A percentile compares a stretch with the other conserved stretches of the same genome.
Conservation (phyloP, 2,113 vertebrate species). For the Struthidea cinerea region DNA sequence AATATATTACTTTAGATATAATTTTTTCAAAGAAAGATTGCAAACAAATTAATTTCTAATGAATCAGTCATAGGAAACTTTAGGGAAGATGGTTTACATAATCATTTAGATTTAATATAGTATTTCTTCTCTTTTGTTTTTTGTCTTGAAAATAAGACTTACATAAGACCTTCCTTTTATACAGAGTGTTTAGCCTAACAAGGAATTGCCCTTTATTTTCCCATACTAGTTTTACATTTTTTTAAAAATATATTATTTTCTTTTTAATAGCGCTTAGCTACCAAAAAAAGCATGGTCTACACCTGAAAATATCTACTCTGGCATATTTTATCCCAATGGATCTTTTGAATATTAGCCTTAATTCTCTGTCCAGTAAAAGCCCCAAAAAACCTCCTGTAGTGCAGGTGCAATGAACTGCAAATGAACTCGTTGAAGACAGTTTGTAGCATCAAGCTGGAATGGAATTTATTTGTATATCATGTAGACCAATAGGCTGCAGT, state of each 20-base stretch:
- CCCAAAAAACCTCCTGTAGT: conserved; percentile 27
- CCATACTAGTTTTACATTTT: not conserved
- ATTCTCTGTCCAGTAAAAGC: not conserved
- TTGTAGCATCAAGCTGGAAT: conserved; percentile 5
- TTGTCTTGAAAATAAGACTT: not conserved
- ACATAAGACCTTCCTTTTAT: not conserved
- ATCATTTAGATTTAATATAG: not conserved
- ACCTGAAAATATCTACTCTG: not conserved
- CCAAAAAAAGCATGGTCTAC: not conserved
- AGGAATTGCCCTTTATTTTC: not conserved
- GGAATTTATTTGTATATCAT: conserved; percentile 17
- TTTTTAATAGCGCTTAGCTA: not conserved
- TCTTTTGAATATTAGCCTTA: not conserved
- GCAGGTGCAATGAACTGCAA: conserved; percentile 1
- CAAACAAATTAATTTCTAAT: not conserved
- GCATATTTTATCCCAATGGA: not conserved
- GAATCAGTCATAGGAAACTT: not conserved
- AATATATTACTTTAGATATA: not conserved
- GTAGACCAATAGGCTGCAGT: not conserved
- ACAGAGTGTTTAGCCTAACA: not conserved
- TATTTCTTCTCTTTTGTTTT: not conserved
- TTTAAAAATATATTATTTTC: not conserved
- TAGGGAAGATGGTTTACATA: not conserved
- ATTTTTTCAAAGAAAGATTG: not conserved
- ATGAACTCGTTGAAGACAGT: not conserved